These are phyloP conservation scores for Hoplostethus mediterraneus DNA, from an alignment of 2,797 vertebrate species.

Conservation along the genomic window DNA sequence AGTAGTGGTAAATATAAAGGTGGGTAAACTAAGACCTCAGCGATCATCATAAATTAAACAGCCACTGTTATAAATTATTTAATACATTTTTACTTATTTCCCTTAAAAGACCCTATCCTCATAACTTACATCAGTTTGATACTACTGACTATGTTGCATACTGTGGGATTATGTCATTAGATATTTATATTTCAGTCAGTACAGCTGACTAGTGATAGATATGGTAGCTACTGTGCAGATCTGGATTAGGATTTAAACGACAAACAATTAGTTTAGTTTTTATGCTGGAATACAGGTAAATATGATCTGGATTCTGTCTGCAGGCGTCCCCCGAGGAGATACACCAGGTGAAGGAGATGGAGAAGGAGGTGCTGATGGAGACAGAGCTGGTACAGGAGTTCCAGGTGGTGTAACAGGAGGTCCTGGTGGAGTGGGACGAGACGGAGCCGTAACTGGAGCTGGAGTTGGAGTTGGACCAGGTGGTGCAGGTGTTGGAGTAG, in stretches of 20 bases:
- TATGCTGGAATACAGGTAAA: neutral
- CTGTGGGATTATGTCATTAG: no score
- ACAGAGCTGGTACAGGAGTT: constrained; percentile 51
- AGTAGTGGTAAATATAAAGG: no score
- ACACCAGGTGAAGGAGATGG: constrained; percentile 82
- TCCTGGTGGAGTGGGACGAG: constrained; percentile 43
- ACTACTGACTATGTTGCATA: no score
- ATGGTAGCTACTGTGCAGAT: neutral
- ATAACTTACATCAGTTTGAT: no score
- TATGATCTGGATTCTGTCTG: neutral
- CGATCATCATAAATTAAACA: no score
- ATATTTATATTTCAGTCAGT: no score
- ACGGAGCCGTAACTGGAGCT: constrained; percentile 38
- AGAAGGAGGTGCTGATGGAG: constrained; percentile 71
- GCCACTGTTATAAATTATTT: no score
- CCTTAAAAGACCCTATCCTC: no score
- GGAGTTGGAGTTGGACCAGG: constrained; percentile 55
- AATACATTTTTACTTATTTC: no score
- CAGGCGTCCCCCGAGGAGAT: constrained; percentile 81
- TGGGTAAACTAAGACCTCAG: no score
- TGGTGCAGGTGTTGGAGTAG: constrained; percentile 35
- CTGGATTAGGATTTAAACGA: constrained; percentile 1
- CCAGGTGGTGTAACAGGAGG: constrained; percentile 43
- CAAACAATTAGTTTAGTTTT: neutral
- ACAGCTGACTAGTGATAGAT: neutral